Evolutionary conservation across 2,113 vertebrate genomes (phyloP), one percentile per base, ranked within the genome.

Genomic region (Euleptes europaea): DNA sequence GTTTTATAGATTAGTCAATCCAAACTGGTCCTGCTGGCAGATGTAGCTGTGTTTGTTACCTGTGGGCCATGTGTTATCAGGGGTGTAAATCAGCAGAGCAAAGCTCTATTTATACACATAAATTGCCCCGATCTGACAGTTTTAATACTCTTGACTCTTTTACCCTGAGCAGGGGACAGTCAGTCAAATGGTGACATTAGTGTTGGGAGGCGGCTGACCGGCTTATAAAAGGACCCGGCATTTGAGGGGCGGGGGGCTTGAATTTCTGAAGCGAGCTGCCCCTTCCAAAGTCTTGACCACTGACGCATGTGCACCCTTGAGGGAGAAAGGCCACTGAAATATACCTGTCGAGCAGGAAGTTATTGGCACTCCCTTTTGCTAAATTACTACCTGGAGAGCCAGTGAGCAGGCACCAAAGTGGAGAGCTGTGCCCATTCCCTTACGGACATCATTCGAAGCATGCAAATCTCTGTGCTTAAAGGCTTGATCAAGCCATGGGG

Each of bases 1-100:
- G 89, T 94, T 95, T 95, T 94, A 95, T 95, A 93, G 93, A 86
- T 94, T 93, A 94, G 93, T 93, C 94, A 95, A 92, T 95, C 91
- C 91, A 84, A 94, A 95, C 92, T 66, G 90, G 91, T 92, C 91
- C 89, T 91, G 88, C 85, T 78, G 88, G 92, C 94, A 94, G 92
- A 94, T 92, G 92, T 89, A 94, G 91, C 88, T 51, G 89, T 4
- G 0, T 90, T 92, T 3, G 11, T 92, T 94, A 94, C 93, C 94
- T 94, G 94, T 93, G 91, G 92, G 93, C 91, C 88, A 83, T 90
- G 75, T 85, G 86, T 92, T 94, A 95, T 95, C 94, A 86, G 90
- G n/a, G 69, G 85, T 79, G 87, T 94, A 95, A 94, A 94, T 95
- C 94, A 94, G 92, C 84, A 91, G 93, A 93, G 90, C 89, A 88